Evolutionary conservation across 2,113 vertebrate species (phyloP).

Genomic region (Pleuronectes platessa): DNA sequence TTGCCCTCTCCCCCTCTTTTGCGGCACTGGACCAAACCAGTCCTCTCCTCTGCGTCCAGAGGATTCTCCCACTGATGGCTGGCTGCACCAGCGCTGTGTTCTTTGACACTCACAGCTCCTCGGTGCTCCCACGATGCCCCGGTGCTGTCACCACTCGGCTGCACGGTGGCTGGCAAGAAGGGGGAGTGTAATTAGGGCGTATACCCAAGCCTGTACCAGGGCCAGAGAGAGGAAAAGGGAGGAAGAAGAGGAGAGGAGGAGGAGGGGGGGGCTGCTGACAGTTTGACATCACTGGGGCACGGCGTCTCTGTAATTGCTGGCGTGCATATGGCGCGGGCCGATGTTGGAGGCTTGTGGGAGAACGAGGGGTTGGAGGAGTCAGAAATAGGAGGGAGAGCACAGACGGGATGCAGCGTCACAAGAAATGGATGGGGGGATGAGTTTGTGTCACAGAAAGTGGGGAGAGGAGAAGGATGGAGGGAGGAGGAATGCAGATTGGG

Average conservation of each 20-base stretch:
- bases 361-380: constrained; percentile 20
- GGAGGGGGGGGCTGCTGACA: constrained; percentile 63
- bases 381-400: constrained; percentile 39
- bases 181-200: constrained; percentile 75
- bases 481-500: constrained; percentile 21
- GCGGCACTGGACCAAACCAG: constrained; percentile 38
- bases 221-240: constrained; percentile 19
- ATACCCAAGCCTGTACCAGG: constrained; percentile 54
- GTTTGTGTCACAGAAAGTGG: constrained; percentile 30
- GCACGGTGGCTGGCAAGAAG: constrained; percentile 53
- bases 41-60: constrained; percentile 34
- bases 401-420: constrained; percentile 26
- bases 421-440: constrained; percentile 15
- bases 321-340: constrained; percentile 41
- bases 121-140: constrained; percentile 57
- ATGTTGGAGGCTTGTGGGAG: constrained; percentile 43
- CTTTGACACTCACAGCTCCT: constrained; percentile 46
- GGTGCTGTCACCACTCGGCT: constrained; percentile 63
- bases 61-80: constrained; percentile 38
- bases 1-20: constrained; percentile 13
- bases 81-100: constrained; percentile 37
- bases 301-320: constrained; percentile 70
- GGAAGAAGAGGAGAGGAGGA: background rate
- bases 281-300: constrained; percentile 73
- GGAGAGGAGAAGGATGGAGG: constrained; percentile 6